These are phyloP conservation scores for Drosophila nr. fundita DNA, from an alignment of 2,888 invertebrate species.

Conservation along the genomic window DNA sequence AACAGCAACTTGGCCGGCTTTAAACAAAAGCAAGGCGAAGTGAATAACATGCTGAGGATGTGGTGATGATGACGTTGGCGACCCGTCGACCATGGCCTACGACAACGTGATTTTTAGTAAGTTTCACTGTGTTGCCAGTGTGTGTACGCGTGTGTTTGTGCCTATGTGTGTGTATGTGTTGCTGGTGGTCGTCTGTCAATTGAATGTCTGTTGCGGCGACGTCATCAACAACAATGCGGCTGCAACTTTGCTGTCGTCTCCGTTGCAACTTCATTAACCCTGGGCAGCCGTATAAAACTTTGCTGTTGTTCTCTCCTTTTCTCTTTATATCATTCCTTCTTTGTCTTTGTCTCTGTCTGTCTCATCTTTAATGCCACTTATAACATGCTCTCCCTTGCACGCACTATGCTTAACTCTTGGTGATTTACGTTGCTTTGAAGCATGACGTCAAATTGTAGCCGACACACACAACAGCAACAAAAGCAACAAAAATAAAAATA, in stretches of 20 bases:
- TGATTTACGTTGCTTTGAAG: conserved; percentile 73
- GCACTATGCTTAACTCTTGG: conserved; percentile 43
- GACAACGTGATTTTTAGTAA: conserved; percentile 79
- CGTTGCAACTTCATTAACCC: conserved; percentile 75
- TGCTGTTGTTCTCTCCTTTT: conserved; percentile 10
- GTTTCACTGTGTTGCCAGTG: conserved; percentile 45
- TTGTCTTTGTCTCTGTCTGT: not conserved
- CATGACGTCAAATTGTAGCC: conserved; percentile 75
- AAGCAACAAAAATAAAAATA: conserved; percentile 25
- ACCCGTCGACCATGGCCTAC: conserved; percentile 80
- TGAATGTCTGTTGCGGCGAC: conserved; percentile 69
- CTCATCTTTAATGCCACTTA: conserved; percentile 8
- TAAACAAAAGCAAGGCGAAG: conserved; percentile 71
- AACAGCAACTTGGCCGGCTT: conserved; percentile 49
- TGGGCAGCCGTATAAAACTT: conserved; percentile 52
- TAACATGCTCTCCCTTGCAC: conserved; percentile 8
- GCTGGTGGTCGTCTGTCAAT: conserved; percentile 75
- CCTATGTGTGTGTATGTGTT: conserved; percentile 35
- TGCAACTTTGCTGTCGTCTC: conserved; percentile 54
- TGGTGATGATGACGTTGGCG: conserved; percentile 61
- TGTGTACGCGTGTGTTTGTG: conserved; percentile 17
- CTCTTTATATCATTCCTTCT: conserved; percentile 1
- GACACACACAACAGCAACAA: conserved; percentile 39
- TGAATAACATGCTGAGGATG: conserved; percentile 69
- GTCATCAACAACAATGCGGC: conserved; percentile 65